Evolutionary conservation across 2,113 vertebrate genomes (phyloP).

Genomic region (Peromyscus leucopus): DNA sequence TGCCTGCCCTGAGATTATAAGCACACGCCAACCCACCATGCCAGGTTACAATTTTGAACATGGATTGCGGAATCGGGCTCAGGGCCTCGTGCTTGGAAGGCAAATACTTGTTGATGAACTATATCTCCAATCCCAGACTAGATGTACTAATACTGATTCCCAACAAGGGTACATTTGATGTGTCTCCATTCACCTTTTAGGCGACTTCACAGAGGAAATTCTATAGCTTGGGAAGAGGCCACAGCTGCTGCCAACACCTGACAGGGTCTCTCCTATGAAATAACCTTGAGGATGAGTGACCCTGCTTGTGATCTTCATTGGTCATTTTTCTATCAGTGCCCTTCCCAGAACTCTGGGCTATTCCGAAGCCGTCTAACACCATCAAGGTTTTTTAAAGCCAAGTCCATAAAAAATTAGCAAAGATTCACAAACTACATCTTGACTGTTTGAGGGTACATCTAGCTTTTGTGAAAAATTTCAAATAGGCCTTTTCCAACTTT

Average conservation of each 20-base stretch:
- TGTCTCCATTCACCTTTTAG: not conserved
- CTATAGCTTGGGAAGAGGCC: not conserved
- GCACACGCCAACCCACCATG: accelerated
- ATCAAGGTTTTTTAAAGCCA: not conserved
- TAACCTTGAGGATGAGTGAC: not conserved
- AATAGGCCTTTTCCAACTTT: conserved; percentile 51
- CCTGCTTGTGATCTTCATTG: not conserved
- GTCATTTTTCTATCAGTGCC: not conserved
- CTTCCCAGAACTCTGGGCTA: not conserved
- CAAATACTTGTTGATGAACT: not conserved
- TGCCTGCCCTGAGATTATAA: not conserved
- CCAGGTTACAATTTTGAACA: not conserved
- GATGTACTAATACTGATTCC: not conserved
- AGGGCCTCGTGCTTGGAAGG: not conserved
- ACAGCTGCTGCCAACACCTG: not conserved
- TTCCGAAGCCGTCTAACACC: not conserved
- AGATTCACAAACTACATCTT: conserved; percentile 25
- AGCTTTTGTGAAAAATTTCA: conserved; percentile 46
- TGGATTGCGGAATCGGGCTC: too few relatives aligned
- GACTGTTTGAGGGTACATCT: not conserved
- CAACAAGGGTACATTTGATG: not conserved
- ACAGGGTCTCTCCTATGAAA: too few relatives aligned
- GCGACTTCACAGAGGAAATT: not conserved
- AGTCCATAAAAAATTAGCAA: conserved; percentile 20
- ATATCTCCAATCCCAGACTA: not conserved